Evolutionary conservation across 2,888 invertebrate species (phyloP).

Genomic region (Malacosoma neustria): DNA sequence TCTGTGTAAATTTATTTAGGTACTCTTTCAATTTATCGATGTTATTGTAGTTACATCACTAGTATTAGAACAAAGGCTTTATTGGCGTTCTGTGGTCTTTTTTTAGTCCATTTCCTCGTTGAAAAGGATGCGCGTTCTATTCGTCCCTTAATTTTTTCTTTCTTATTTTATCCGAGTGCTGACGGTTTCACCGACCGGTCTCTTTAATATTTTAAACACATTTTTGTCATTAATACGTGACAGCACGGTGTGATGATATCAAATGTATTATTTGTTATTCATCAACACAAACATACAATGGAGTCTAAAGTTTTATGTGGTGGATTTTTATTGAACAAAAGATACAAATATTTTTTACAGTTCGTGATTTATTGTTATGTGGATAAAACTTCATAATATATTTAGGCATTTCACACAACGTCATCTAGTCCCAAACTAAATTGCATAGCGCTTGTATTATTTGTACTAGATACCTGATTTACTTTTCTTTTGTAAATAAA

Average conservation of each 20-base stretch:
- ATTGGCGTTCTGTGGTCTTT: slow-evolving; percentile 52
- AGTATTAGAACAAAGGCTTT: slow-evolving; percentile 39
- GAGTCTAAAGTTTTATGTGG: background rate
- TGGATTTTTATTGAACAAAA: too few relatives aligned
- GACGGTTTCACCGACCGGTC: background rate
- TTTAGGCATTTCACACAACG: too few relatives aligned
- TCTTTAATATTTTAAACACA: slow-evolving; percentile 18
- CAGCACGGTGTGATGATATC: slow-evolving; percentile 10
- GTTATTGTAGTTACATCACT: too few relatives aligned
- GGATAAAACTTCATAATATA: too few relatives aligned
- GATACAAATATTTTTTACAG: too few relatives aligned
- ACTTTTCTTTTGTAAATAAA: too few relatives aligned
- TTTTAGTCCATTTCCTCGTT: slow-evolving; percentile 50
- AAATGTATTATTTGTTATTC: background rate
- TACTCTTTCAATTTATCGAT: too few relatives aligned
- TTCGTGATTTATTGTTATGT: too few relatives aligned
- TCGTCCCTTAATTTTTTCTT: slow-evolving; percentile 33
- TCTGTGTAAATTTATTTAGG: too few relatives aligned
- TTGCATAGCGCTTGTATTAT: too few relatives aligned
- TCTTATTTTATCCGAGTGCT: slow-evolving; percentile 14
- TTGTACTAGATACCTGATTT: too few relatives aligned
- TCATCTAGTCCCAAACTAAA: too few relatives aligned
- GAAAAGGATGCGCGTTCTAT: slow-evolving; percentile 55
- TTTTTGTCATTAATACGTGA: slow-evolving; percentile 16
- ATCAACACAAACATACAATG: background rate